Evolutionary conservation across 2,113 vertebrate genomes (phyloP).

Genomic region (Phylloscopus whistleri): DNA sequence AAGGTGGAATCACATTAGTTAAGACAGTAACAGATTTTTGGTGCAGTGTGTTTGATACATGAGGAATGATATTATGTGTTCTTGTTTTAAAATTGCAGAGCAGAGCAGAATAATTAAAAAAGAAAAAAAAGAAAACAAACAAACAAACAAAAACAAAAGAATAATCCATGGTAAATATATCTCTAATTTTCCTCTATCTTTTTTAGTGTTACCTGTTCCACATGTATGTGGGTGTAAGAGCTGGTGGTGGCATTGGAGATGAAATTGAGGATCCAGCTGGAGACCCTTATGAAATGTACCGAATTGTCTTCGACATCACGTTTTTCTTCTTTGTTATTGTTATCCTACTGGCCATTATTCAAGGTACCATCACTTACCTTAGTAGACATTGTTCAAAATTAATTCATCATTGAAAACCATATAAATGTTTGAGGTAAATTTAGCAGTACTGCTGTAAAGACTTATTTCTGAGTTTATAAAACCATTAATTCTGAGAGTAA

Average conservation of each 20-base stretch:
- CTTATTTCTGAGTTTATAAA: not conserved
- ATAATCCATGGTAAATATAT: not conserved
- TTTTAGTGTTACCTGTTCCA: slow-evolving; percentile 95
- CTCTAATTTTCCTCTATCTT: not conserved
- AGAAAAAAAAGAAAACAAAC: no score
- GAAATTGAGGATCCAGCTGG: slow-evolving; percentile 98
- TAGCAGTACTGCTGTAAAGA: not conserved
- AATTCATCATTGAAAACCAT: not conserved
- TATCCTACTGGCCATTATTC: slow-evolving; percentile 97
- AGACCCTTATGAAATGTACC: slow-evolving; percentile 96
- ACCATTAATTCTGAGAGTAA: not conserved
- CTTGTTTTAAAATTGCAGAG: not conserved
- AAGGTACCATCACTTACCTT: slow-evolving; percentile 76
- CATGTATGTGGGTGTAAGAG: slow-evolving; percentile 97
- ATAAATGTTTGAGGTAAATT: not conserved
- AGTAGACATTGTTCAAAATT: not conserved
- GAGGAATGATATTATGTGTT: not conserved
- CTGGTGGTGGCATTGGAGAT: slow-evolving; percentile 95
- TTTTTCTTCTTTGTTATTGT: slow-evolving; percentile 99
- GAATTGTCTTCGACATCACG: slow-evolving; percentile 97
- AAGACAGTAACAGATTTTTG: not conserved
- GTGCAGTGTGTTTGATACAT: not conserved
- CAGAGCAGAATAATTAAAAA: not conserved
- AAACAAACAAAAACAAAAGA: not conserved
- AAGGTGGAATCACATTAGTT: not conserved